Conservation (phyloP, 2,113 vertebrate species). For the Oreotrochilus melanogaster region DNA sequence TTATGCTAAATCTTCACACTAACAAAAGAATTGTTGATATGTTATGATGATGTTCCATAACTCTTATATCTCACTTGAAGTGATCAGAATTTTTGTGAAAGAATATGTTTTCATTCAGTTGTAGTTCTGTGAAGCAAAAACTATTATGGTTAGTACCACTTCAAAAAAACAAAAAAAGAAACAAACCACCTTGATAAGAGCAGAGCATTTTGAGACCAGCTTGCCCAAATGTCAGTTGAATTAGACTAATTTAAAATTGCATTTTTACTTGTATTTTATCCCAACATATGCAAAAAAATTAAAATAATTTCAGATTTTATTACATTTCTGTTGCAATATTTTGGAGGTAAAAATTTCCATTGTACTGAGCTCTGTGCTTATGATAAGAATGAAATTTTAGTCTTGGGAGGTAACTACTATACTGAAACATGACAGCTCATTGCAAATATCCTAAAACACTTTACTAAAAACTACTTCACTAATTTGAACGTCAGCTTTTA, state of each 20-base stretch:
- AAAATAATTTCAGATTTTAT: background rate
- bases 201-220: background rate
- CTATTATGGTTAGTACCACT: background rate
- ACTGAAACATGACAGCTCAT: background rate
- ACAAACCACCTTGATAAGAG: background rate
- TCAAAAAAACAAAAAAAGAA: background rate
- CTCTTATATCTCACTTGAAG: background rate
- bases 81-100: background rate
- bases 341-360: background rate
- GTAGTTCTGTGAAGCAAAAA: background rate
- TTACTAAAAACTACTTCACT: background rate
- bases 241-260: background rate
- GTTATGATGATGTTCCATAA: background rate
- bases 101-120: background rate
- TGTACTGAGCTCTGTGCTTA: background rate
- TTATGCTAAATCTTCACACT: background rate
- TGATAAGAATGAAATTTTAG: background rate
- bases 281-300: background rate
- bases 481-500: slow-evolving; percentile 18
- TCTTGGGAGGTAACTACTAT: background rate
- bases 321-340: background rate
- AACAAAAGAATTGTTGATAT: background rate
- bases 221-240: background rate
- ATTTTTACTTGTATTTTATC: background rate
- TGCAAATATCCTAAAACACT: background rate